Evolutionary conservation across 2,797 vertebrate species (phyloP).

Genomic region (Thripadectes ignobilis): DNA sequence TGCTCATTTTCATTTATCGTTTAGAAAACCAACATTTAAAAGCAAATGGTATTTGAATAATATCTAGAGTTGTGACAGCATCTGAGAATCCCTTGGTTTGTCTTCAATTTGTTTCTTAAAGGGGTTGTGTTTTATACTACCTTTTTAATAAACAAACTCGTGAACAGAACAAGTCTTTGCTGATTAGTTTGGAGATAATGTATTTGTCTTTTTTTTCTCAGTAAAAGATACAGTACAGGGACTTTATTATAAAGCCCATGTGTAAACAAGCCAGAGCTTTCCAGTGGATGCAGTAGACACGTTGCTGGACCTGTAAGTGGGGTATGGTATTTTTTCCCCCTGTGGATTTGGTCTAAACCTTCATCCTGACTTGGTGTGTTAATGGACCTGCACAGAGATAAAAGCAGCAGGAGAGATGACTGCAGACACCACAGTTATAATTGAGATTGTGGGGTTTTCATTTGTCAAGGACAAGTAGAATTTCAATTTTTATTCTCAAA

Average conservation of each 20-base stretch:
- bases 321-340: neutral
- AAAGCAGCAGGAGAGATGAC: neutral
- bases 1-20: neutral
- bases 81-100: constrained; percentile 8
- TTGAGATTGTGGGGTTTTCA: neutral
- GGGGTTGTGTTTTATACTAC: constrained; percentile 67
- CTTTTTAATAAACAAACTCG: constrained; percentile 65
- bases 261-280: neutral
- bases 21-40: neutral
- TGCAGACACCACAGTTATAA: fast-evolving
- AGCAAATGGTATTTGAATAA: neutral
- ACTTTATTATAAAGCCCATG: neutral
- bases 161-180: constrained; percentile 11
- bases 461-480: neutral
- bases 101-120: constrained; percentile 59
- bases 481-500: neutral
- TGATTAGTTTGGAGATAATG: neutral
- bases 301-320: neutral
- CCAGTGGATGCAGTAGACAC: fast-evolving
- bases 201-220: neutral
- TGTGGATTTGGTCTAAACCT: neutral
- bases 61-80: neutral
- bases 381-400: neutral
- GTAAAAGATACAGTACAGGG: neutral
- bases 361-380: neutral